Percentiles rank a stretch among this genome's conserved stretches.
Evolutionary conservation across 53 echinoderm and acorn worm genomes (phyloP).

Genomic region (Mesocentrotus franciscanus): DNA sequence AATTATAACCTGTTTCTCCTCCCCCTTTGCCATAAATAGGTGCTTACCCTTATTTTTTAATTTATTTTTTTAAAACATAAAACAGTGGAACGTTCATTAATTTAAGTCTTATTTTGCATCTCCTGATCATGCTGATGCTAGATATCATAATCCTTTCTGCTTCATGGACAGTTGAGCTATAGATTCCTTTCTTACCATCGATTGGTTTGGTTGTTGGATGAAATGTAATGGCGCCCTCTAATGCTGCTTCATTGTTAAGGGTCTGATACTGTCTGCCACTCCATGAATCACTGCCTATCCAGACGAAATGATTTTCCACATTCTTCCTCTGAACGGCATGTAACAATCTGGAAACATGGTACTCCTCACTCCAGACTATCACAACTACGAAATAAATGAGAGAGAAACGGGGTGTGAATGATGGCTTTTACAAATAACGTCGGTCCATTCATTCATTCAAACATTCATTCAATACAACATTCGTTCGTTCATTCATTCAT

Average conservation of each 20-base stretch:
- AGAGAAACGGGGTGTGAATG: not conserved
- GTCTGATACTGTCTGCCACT: slow-evolving; percentile 84
- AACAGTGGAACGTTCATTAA: no score
- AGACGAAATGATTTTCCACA: slow-evolving; percentile 72
- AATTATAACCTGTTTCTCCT: no score
- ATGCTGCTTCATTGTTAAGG: slow-evolving; percentile 70
- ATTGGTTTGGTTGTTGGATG: slow-evolving; percentile 87
- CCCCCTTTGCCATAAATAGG: no score
- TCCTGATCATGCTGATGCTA: no score
- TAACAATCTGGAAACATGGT: slow-evolving; percentile 71
- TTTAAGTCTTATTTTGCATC: no score
- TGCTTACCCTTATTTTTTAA: no score
- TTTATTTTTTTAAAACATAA: no score
- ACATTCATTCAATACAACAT: no score
- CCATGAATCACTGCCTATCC: slow-evolving; percentile 91
- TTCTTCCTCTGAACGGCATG: slow-evolving; percentile 75
- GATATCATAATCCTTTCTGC: no score
- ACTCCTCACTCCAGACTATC: slow-evolving; percentile 82
- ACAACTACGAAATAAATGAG: slow-evolving; percentile 69
- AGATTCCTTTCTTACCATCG: slow-evolving; percentile 70
- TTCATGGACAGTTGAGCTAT: not conserved
- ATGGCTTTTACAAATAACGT: no score
- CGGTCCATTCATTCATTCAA: no score
- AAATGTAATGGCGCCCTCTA: slow-evolving; percentile 98
- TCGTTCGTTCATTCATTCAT: no score